These are phyloP conservation scores for Marisa cornuarietis DNA, from an alignment of 1,140 invertebrate genomes.

Conservation along the genomic window DNA sequence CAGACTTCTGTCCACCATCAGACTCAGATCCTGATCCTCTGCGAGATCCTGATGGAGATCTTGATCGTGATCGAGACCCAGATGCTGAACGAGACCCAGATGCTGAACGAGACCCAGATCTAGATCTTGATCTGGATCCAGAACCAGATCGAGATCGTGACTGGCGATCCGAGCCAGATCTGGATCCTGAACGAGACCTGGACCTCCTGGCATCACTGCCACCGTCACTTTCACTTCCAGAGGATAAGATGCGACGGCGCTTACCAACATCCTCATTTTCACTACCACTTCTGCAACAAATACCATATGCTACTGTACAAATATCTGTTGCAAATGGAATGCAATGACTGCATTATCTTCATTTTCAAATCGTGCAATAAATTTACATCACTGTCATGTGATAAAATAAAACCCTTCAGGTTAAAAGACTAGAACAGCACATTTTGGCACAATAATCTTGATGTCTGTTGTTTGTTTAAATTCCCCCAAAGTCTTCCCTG, in stretches of 20 bases:
- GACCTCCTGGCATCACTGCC: conserved; percentile 38
- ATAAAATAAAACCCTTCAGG: not conserved
- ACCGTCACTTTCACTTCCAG: conserved; percentile 58
- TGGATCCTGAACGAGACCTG: conserved; percentile 53
- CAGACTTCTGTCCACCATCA: conserved; percentile 16
- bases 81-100: conserved; percentile 57
- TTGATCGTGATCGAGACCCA: conserved; percentile 58
- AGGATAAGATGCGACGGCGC: conserved; percentile 66
- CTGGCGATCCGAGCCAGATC: conserved; percentile 51
- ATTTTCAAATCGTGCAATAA: not conserved
- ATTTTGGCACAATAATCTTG: not conserved
- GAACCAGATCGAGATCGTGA: conserved; percentile 40
- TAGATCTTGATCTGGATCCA: conserved; percentile 44
- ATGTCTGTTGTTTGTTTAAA: not conserved
- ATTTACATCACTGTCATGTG: not conserved
- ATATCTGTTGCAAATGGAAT: not conserved
- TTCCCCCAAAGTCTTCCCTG: not conserved
- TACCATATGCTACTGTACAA: conserved; percentile 29
- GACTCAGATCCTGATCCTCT: conserved; percentile 37
- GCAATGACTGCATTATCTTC: too few species aligned
- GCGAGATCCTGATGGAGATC: conserved; percentile 53
- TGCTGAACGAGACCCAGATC: conserved; percentile 51
- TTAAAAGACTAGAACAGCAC: not conserved
- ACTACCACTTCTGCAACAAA: conserved; percentile 68
- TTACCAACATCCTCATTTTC: conserved; percentile 57